Evolutionary conservation across 2,113 vertebrate species (phyloP), one percentile per base, ranked within the genome.

Genomic region (Craseonycteris thonglongyai): DNA sequence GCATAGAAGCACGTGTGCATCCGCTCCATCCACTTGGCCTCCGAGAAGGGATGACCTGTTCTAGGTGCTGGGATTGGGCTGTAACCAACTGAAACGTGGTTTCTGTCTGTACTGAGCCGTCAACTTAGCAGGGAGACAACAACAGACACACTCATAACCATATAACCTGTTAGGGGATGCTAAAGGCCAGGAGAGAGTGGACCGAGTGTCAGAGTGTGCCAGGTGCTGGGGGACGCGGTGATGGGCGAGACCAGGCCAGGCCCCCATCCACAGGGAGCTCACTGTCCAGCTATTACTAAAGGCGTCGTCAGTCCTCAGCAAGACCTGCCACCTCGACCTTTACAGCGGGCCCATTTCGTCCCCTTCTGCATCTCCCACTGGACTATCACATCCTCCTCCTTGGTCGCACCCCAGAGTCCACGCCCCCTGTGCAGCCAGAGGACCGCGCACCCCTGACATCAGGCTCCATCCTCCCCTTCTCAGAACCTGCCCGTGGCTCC

Each of bases 1-100:
- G 58, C 7, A 7, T 30, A 6, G 12, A 58, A 75, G 61, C 24
- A 4, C 2, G 11, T 6, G 5, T 30, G 14, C 0, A 7, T 42
- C 71, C 71, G n/a, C 13, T 90, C 35, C 6, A 0, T 49, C 22
- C 9, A 13, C 71, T 26, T 5, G 0, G 61, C 71, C 15, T 18
- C 38, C 66, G 2, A 5, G 2, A 5, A 51, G 63, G 88, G 51
- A 18, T 5, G 0, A 16, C 58, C 59, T 30, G 28, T 28, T 61
- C 38, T 9, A 18, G 80, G 40, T 15, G 10, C 35, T 5, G 28
- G 66, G 35, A 16, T 11, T 1, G 7, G 7, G 40, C 51, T 3
- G 0, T 11, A 18, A 2, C 40, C 33, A 18, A 5, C 71, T 5
- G 4, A 19, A 24, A 40, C 5, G 0, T 0, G 10, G 5, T 5